Percentiles rank a stretch among this genome's conserved stretches.
Conservation (phyloP, 2,888 invertebrate genomes). For the Diabrotica balteata region DNA sequence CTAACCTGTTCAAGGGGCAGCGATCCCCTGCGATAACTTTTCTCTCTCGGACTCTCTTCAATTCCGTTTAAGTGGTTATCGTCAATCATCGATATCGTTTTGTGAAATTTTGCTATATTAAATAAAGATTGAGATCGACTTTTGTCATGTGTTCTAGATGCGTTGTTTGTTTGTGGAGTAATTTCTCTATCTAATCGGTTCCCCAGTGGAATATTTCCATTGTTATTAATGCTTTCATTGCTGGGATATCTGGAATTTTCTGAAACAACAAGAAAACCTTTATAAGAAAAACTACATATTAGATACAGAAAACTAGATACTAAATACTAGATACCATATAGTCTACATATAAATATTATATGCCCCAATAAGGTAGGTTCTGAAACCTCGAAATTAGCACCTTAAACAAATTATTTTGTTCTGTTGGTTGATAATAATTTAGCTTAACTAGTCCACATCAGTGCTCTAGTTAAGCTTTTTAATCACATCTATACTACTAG, state of each 20-base stretch:
- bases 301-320: not conserved
- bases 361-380: too few species aligned
- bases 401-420: too few species aligned
- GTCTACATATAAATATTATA: too few species aligned
- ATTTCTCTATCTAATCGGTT: conserved; percentile 40
- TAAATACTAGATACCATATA: too few species aligned
- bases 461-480: too few species aligned
- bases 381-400: too few species aligned
- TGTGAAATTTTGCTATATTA: conserved; percentile 46
- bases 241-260: conserved; percentile 54
- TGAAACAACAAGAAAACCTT: conserved; percentile 32
- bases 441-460: too few species aligned
- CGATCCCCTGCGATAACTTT: conserved; percentile 49
- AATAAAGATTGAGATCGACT: conserved; percentile 51
- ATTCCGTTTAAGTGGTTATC: conserved; percentile 53
- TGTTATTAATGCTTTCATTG: conserved; percentile 52
- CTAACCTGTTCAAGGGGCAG: conserved; percentile 53
- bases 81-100: conserved; percentile 32
- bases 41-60: conserved; percentile 52
- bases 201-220: conserved; percentile 49
- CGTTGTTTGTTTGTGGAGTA: conserved; percentile 45
- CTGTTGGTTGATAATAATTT: too few species aligned
- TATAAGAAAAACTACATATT: not conserved
- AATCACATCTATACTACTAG: too few species aligned
- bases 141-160: conserved; percentile 35